These are phyloP conservation scores for Oncorhynchus keta DNA, from an alignment of 2,113 vertebrate species.

Conservation along the genomic window DNA sequence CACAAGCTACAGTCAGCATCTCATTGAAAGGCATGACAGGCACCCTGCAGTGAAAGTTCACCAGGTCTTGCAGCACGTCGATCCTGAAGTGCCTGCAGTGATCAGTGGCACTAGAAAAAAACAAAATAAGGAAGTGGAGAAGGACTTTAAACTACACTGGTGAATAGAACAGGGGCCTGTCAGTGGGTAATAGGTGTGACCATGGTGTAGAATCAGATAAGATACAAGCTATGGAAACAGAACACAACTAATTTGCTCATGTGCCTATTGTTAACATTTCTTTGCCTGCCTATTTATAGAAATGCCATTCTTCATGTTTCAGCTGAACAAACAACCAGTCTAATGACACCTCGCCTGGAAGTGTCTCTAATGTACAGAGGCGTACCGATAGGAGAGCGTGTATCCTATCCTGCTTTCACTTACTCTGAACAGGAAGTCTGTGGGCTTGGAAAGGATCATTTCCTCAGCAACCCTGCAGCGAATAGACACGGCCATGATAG, in stretches of 20 bases:
- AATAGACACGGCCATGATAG: neutral
- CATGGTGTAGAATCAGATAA: too few species aligned
- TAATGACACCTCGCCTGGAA: neutral
- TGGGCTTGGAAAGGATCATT: slow-evolving; percentile 66
- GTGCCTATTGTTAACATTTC: too few species aligned
- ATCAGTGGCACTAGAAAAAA: slow-evolving; percentile 52
- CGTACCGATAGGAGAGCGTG: slow-evolving; percentile 81
- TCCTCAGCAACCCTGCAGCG: slow-evolving; percentile 73
- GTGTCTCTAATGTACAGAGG: neutral
- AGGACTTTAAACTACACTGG: neutral
- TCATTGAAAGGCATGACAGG: slow-evolving; percentile 70
- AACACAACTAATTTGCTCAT: too few species aligned
- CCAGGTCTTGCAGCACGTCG: slow-evolving; percentile 34
- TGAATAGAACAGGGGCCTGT: neutral
- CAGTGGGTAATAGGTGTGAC: neutral
- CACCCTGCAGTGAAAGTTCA: slow-evolving; percentile 56
- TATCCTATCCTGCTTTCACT: slow-evolving; percentile 83
- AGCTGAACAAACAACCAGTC: neutral
- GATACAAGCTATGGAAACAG: too few species aligned
- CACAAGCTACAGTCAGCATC: slow-evolving; percentile 72
- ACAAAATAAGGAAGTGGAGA: too few species aligned
- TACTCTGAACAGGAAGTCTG: slow-evolving; percentile 82
- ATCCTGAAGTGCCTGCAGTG: slow-evolving; percentile 83
- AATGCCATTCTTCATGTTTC: neutral
- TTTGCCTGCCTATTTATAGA: too few species aligned